Evolutionary conservation across 1,140 invertebrate genomes (phyloP), one percentile per base, ranked within the genome.

Genomic region (Phocides pigmalion): DNA sequence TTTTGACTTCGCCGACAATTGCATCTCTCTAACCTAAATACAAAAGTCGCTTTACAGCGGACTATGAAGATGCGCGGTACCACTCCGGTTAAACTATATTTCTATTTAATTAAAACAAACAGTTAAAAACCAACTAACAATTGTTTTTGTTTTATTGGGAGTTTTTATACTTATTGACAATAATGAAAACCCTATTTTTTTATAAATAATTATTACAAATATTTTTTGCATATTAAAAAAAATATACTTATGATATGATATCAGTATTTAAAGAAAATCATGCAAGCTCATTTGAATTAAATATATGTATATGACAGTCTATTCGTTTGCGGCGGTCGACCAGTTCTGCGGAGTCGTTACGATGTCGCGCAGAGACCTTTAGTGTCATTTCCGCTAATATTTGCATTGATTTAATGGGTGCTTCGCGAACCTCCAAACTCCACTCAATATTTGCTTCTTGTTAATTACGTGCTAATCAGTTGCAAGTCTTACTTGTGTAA

Each of bases 371-470:
- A 32, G 28, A 19, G 28, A 53, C 50, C 35, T 37, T 37, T 20
- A 20, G 35, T 16, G 50, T 53, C 28, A 39, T 53, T 39, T 53
- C 50, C 50, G 32, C 17, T 53, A 35, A 39, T 53, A 53, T 37
- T 53, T 39, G 11, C 15, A 12, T 39, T 53, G 35, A 53, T 53
- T 53, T 53, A 39, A 39, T 39, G 28, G 12, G 15, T n/a, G n/a
- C 28, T 53, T 20, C 35, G 35, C 32, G 50, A 32, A 19, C 16
- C 32, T 53, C 22, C 14, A 17, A 37, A n/a, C 20, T 49, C 20
- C 42, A 17, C 15, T 50, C 28, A 53, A 53, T 53, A 53, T 12
- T 37, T 53, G 32, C 50, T 39, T 25, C 46, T 49, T 37, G 16
- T 35, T 51, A 51, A 51, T 51, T 51, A 51, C 28, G 16, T 16